Percentiles rank a stretch among this genome's conserved stretches.
These are phyloP conservation scores for Zosterops pallidus DNA, from an alignment of 2,113 vertebrate species.

Conservation along the genomic window DNA sequence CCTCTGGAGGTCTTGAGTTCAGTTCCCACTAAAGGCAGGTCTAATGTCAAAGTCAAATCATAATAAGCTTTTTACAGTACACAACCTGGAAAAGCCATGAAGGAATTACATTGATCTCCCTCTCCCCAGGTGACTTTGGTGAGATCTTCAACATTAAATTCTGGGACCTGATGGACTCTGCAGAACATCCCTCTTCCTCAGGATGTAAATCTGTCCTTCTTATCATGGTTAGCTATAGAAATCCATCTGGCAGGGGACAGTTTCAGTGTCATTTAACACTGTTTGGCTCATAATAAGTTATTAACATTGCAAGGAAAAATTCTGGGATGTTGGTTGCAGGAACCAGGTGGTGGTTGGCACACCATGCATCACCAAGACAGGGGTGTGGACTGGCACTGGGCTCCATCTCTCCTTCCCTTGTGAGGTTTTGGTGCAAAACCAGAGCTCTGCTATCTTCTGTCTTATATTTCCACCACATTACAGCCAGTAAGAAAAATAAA, in stretches of 20 bases:
- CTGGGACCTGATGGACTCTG: neutral
- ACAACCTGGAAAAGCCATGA: neutral
- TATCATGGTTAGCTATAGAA: neutral
- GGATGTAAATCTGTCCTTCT: neutral
- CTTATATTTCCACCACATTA: neutral
- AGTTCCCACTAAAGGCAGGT: neutral
- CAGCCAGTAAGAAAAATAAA: neutral
- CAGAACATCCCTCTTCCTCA: neutral
- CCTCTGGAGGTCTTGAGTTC: neutral
- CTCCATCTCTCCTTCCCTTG: neutral
- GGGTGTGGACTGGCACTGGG: rapidly evolving
- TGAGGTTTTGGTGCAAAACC: neutral
- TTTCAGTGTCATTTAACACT: neutral
- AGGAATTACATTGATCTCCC: neutral
- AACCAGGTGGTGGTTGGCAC: neutral
- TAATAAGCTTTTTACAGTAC: neutral
- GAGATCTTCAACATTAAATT: neutral
- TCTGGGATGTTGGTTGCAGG: neutral
- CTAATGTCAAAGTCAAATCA: neutral
- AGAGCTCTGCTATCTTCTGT: neutral
- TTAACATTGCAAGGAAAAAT: neutral
- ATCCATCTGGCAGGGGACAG: neutral
- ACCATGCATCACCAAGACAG: rapidly evolving
- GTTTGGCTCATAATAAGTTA: neutral
- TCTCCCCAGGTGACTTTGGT: neutral